phyloP scores from a whole-genome alignment of 2,888 invertebrate genomes.

The Adelognathus sp. region DNA sequence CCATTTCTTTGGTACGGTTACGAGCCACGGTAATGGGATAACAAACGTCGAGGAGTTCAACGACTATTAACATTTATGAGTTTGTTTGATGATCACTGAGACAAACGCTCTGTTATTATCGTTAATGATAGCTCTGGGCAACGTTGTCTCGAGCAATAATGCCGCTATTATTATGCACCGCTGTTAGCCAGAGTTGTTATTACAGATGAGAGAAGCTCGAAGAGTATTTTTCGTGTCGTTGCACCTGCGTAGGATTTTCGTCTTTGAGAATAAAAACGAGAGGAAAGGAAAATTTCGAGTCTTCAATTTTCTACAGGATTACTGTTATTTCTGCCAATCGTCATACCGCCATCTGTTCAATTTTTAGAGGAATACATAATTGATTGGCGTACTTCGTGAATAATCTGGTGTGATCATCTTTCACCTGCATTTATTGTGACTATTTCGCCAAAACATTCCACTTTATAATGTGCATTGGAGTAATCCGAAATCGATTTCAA shows the following conservation, averaged over 20 bases:
- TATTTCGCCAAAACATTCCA: no score
- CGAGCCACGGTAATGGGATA: neutral
- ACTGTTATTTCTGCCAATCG: no score
- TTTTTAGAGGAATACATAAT: no score
- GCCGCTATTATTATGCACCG: neutral
- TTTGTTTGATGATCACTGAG: slow-evolving; percentile 17
- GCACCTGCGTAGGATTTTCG: slow-evolving; percentile 1
- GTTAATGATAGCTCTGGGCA: neutral
- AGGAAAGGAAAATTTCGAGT: no score
- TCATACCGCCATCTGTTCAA: no score
- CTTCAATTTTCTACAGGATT: no score
- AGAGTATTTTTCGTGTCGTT: slow-evolving; percentile 15
- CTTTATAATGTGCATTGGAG: no score
- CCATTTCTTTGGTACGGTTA: neutral
- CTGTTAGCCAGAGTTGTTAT: neutral
- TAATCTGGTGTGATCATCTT: no score
- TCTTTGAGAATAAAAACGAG: neutral
- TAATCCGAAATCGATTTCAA: no score
- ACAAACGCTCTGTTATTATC: slow-evolving; percentile 4
- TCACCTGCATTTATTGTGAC: no score
- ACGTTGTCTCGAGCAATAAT: slow-evolving; percentile 1
- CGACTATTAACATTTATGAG: slow-evolving; percentile 18
- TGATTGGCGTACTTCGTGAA: no score
- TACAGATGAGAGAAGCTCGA: neutral
- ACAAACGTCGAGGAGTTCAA: slow-evolving; percentile 3